phyloP scores from a whole-genome alignment of 2,113 vertebrate species.

The Camelus bactrianus region DNA sequence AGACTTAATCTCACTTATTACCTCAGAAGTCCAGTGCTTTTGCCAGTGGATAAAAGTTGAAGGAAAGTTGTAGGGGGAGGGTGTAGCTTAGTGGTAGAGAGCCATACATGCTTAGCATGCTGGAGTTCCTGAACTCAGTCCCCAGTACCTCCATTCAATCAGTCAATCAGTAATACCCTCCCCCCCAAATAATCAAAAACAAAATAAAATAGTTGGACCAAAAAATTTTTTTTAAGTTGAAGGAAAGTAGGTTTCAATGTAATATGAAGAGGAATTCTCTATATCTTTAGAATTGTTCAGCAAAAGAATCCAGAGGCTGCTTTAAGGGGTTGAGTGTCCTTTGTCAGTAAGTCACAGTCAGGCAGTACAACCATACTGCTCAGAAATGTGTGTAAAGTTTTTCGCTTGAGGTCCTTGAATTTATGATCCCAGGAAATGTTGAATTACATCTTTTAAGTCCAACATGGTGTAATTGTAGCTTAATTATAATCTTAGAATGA shows the following conservation, averaged over 20 bases:
- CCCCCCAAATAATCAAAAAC: too few species aligned
- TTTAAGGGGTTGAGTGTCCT: background rate
- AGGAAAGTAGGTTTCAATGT: background rate
- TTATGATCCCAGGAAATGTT: slow-evolving; percentile 1
- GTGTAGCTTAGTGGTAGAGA: too few species aligned
- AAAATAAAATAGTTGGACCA: too few species aligned
- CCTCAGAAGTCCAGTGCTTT: background rate
- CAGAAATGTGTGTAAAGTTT: background rate
- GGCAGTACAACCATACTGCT: background rate
- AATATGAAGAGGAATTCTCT: background rate
- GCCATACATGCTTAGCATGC: too few species aligned
- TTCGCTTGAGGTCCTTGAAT: background rate
- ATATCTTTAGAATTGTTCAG: background rate
- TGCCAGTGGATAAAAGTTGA: slow-evolving; percentile 3
- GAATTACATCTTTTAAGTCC: slow-evolving; percentile 28
- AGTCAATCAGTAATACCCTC: too few species aligned
- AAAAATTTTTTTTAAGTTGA: background rate
- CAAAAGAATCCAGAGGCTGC: background rate
- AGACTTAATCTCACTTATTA: background rate
- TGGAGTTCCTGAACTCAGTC: too few species aligned
- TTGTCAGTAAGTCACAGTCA: background rate
- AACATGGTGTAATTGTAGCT: background rate
- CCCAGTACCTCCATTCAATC: too few species aligned
- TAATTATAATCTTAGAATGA: slow-evolving; percentile 39
- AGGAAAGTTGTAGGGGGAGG: background rate